Conservation (phyloP, 2,797 vertebrate species). For the Hippocampus kuda region DNA sequence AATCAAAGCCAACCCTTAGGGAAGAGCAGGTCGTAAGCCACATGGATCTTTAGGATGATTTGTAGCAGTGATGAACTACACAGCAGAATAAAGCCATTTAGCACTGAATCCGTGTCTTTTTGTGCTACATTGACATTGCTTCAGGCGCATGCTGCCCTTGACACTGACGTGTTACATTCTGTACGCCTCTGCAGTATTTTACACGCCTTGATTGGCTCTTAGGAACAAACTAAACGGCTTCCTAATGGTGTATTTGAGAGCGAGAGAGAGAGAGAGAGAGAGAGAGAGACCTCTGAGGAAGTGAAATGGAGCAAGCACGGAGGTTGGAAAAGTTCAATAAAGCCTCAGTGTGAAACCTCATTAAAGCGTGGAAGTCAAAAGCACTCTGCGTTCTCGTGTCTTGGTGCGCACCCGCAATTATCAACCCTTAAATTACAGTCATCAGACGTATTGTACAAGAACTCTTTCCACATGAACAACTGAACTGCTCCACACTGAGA, state of each 20-base stretch:
- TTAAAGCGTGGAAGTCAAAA: constrained; percentile 24
- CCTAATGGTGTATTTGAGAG: constrained; percentile 1
- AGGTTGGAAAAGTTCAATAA: constrained; percentile 35
- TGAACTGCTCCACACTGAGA: too few relatives aligned
- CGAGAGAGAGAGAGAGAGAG: background rate
- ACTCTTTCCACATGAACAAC: background rate
- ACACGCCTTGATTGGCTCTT: constrained; percentile 35
- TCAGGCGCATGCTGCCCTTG: background rate
- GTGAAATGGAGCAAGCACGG: constrained; percentile 19
- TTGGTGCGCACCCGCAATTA: constrained; percentile 34
- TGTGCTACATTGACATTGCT: background rate
- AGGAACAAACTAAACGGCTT: constrained; percentile 8
- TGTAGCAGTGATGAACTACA: background rate
- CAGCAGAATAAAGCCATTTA: background rate
- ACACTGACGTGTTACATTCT: constrained; percentile 37
- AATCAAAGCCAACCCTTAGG: background rate
- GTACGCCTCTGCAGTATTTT: constrained; percentile 42
- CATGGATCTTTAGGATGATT: background rate
- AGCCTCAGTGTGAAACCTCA: constrained; percentile 30
- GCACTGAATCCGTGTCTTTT: background rate
- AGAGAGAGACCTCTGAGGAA: background rate
- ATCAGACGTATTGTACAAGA: constrained; percentile 14
- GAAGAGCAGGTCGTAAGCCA: background rate
- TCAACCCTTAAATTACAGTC: constrained; percentile 35
- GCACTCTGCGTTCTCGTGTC: constrained; percentile 31